Conservation (phyloP, 2,888 invertebrate genomes). For the Listrodromus nycthemerus region DNA sequence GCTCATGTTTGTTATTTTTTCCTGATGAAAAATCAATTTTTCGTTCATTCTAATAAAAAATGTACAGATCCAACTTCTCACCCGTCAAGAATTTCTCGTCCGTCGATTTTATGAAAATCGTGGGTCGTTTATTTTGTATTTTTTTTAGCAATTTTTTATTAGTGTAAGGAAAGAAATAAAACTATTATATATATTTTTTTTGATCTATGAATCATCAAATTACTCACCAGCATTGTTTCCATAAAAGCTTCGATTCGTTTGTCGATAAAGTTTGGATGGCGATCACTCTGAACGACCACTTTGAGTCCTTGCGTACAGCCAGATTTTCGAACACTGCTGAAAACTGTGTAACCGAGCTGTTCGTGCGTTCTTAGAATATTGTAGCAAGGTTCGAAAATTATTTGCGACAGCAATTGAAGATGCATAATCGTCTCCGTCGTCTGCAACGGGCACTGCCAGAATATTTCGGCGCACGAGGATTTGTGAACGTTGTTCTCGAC, state of each 20-base stretch:
- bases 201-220: background rate
- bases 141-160: background rate
- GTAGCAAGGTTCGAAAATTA: slow-evolving; percentile 96
- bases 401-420: slow-evolving; percentile 94
- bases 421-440: slow-evolving; percentile 90
- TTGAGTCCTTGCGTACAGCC: slow-evolving; percentile 94
- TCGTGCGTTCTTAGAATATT: slow-evolving; percentile 95
- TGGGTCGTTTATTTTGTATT: background rate
- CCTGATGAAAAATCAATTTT: slow-evolving; percentile 84
- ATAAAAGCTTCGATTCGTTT: slow-evolving; percentile 95
- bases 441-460: slow-evolving; percentile 94
- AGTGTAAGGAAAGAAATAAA: too few species aligned
- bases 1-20: slow-evolving; percentile 89
- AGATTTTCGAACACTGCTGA: slow-evolving; percentile 92
- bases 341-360: slow-evolving; percentile 97
- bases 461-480: slow-evolving; percentile 94
- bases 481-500: slow-evolving; percentile 94
- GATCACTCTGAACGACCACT: slow-evolving; percentile 92
- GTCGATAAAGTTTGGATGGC: slow-evolving; percentile 93
- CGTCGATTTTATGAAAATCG: too few species aligned
- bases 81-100: too few species aligned
- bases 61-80: too few species aligned
- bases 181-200: background rate
- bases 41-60: too few species aligned
- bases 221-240: slow-evolving; percentile 89